These are phyloP conservation scores for Bembecia ichneumoniformis DNA, from an alignment of 2,888 invertebrate genomes.

Conservation along the genomic window DNA sequence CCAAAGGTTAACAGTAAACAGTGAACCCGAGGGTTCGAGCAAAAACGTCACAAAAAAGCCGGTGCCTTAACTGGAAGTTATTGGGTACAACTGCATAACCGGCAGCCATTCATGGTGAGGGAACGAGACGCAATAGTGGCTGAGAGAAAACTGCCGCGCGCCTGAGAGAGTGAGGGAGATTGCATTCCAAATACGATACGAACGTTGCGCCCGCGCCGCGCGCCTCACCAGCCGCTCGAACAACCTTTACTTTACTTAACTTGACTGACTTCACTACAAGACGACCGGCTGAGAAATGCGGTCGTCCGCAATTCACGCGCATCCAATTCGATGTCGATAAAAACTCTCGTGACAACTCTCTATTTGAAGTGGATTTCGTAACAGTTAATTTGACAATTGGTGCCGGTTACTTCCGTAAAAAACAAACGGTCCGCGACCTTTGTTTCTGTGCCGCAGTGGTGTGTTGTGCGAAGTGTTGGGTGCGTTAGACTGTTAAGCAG, in stretches of 20 bases:
- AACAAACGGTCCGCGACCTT: constrained; percentile 20
- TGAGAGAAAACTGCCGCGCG: constrained; percentile 41
- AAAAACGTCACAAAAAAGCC: constrained; percentile 33
- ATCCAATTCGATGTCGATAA: constrained; percentile 4
- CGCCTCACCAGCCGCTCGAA: constrained; percentile 12
- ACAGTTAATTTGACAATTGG: constrained; percentile 25
- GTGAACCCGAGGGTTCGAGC: constrained; percentile 21
- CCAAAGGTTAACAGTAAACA: constrained; percentile 17
- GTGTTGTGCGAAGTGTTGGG: constrained; percentile 29
- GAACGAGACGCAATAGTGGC: constrained; percentile 41
- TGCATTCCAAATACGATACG: constrained; percentile 49
- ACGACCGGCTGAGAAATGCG: constrained; percentile 24
- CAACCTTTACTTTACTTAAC: constrained; percentile 7
- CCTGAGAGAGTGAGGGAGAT: constrained; percentile 64
- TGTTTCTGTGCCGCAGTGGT: constrained; percentile 23
- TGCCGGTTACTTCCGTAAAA: constrained; percentile 15
- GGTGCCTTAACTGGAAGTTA: constrained; percentile 20
- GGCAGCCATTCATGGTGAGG: constrained; percentile 45
- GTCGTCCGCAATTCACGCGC: constrained; percentile 13
- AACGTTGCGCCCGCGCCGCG: constrained; percentile 26
- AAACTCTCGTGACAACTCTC: constrained; percentile 32
- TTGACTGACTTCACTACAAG: constrained; percentile 18
- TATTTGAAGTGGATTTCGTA: constrained; percentile 32
- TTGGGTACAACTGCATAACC: constrained; percentile 34
- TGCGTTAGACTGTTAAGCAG: constrained; percentile 35